Base-by-base conservation (phyloP, 2,888 invertebrate genomes). In the Agrochola lychnidis region DNA sequence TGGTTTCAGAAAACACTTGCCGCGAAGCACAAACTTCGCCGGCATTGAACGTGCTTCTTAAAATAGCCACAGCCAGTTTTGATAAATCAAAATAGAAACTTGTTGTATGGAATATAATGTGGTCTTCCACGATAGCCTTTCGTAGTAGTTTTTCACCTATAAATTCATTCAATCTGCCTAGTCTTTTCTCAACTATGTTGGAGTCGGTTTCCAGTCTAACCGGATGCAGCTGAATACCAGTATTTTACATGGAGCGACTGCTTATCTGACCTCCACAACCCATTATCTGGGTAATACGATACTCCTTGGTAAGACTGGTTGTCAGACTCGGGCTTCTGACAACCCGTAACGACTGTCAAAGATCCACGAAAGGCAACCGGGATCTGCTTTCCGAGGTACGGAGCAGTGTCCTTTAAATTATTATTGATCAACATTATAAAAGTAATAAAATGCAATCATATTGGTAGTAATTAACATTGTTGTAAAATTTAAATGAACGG, bases 81-180 rank as follows among this genome's bases (percentile, higher is more conserved):
- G 66, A 85, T 86, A 81, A 83, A 82, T 86, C 74, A 78, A 86
- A 86, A 87, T 82, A 80, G 81, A 84, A 77, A 74, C 70, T 69
- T 75, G 30, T 72, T 63, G 64, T 84, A 85, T 81, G 84, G 79
- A 83, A 73, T 74, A 66, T 51, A 62, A 57, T 76, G 19, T 45
- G 66, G n/a, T 64, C 25, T 73, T 59, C 53, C 14, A 71, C 25
- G 66, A 61, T 61, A 72, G 57, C 68, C 30, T 57, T 51, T 51
- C 36, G 6, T 70, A 51, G n/a, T 51, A 9, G 45, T 10, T 79
- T 61, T 70, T 53, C 19, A 59, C 10, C 16, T 30, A 9, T 30
- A 30, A 30, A 30, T 30, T 57, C 4, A 14, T 10, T 10, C 10
- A 10, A 45, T 45, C 45, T 45, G 45, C 14, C 14, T 45, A 45